phyloP scores from a whole-genome alignment of 2,113 vertebrate species.

The Mus pahari region DNA sequence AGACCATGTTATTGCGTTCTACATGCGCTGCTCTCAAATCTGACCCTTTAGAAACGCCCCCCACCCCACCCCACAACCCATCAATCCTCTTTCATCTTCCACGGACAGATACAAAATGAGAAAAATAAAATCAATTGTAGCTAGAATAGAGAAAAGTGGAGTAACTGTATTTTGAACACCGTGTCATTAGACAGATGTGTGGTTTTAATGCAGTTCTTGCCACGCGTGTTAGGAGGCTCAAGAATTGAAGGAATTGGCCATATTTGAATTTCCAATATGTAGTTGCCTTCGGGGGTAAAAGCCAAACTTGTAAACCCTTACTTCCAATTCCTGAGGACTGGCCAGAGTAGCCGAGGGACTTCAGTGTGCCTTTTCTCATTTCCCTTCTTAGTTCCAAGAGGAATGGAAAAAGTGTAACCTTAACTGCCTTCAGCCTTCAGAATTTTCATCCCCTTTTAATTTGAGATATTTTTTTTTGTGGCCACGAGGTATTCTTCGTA shows the following conservation, averaged over 20 bases:
- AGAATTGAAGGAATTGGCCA: not conserved
- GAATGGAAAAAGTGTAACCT: slow-evolving; percentile 70
- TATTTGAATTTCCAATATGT: not conserved
- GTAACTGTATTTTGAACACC: slow-evolving; percentile 30
- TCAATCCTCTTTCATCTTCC: not conserved
- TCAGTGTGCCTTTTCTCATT: slow-evolving; percentile 65
- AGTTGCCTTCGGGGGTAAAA: slow-evolving; percentile 34
- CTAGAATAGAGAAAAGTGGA: not conserved
- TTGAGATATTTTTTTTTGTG: slow-evolving; percentile 67
- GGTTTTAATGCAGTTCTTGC: slow-evolving; percentile 29
- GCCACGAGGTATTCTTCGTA: slow-evolving; percentile 61
- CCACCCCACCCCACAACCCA: not conserved
- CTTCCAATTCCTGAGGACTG: slow-evolving; percentile 50
- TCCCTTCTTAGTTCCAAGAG: slow-evolving; percentile 52
- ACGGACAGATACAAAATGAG: not conserved
- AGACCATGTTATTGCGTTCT: not conserved
- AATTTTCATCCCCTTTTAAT: slow-evolving; percentile 76
- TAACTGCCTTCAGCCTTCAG: slow-evolving; percentile 64
- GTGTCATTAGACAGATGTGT: slow-evolving; percentile 21
- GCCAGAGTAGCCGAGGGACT: slow-evolving; percentile 51
- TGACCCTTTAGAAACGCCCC: not conserved
- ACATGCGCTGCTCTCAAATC: not conserved
- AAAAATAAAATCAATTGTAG: not conserved
- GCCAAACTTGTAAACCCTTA: slow-evolving; percentile 42
- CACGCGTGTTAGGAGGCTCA: not conserved